Base-by-base conservation (phyloP, 2,888 invertebrate species). In the Unio pictorum region DNA sequence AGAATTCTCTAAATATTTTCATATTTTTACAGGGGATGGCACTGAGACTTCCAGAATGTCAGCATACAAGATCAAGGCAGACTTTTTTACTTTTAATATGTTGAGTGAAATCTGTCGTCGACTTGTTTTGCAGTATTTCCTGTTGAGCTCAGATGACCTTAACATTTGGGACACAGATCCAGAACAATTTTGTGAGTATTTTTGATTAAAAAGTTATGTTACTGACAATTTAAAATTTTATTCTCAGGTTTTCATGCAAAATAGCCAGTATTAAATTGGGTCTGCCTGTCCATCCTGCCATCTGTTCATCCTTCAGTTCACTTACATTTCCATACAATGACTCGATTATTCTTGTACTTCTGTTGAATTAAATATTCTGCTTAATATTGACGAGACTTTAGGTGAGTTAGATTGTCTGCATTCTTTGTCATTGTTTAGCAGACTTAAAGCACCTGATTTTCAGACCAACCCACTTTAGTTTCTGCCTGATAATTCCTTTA, bases 91-190 rank as follows among this genome's bases (percentile, higher is more conserved):
- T 20, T 91, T 92, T 15, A 93, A 93, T 78, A 94, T 94, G 0
- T 91, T 97, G 55, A 93, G 93, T 67, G 95, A 95, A 89, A 95
- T 98, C 89, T 95, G 95, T 87, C 92, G 94, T 26, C 95, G 95
- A 82, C 92, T 98, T 5, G 94, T 98, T 11, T 94, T 95, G 0
- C 95, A 95, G 84, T 97, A 97, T 91, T 96, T 98, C 88, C 91
- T 95, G 62, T 91, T 98, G 55, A 95, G 95, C 2, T 93, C 93
- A 70, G 93, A 95, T 61, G 97, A 98, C 89, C 91, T 98, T 67
- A 94, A 94, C 65, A 91, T 94, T 69, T 98, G 97, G 98, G 95
- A 95, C 85, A 93, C 94, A 0, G 96, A 97, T 90, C 96, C 97
- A 0, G 98, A 98, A 91, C 94, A 94, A 79, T 97, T 95, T 89